Evolutionary conservation across 2,113 vertebrate species (phyloP).

Genomic region (Hippocampus comes): DNA sequence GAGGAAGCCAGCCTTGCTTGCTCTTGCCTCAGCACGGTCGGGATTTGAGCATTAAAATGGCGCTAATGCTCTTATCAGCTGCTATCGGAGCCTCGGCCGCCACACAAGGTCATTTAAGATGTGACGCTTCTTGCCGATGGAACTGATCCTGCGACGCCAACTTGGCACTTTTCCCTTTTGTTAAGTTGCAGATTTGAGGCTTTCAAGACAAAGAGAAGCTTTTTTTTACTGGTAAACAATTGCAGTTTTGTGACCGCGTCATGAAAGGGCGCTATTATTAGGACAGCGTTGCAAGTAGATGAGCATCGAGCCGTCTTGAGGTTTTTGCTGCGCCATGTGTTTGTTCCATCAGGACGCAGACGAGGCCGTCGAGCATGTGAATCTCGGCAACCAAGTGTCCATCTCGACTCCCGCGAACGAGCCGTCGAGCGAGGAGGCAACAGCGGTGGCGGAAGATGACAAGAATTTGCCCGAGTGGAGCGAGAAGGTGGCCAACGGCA

Average conservation of each 20-base stretch:
- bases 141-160: constrained; percentile 36
- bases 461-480: constrained; percentile 89
- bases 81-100: constrained; percentile 29
- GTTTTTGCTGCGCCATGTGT: constrained; percentile 34
- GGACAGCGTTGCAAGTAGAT: constrained; percentile 6
- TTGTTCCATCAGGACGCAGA: constrained; percentile 75
- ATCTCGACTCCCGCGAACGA: constrained; percentile 48
- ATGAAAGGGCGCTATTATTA: constrained; percentile 40
- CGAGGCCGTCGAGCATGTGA: constrained; percentile 75
- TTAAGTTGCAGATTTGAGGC: not conserved
- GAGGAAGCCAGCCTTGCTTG: constrained; percentile 18
- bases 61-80: constrained; percentile 65
- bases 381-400: constrained; percentile 84
- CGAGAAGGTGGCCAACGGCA: constrained; percentile 90
- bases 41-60: constrained; percentile 61
- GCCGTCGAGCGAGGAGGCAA: constrained; percentile 18
- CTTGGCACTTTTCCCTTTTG: constrained; percentile 36
- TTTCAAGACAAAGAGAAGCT: constrained; percentile 23
- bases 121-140: constrained; percentile 44
- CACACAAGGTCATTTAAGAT: constrained; percentile 22
- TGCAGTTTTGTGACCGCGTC: constrained; percentile 20
- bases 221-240: constrained; percentile 42
- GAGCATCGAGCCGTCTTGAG: not conserved
- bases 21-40: constrained; percentile 55
- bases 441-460: constrained; percentile 37